A percentile compares a stretch with the other conserved stretches of the same genome.
These are phyloP conservation scores for Syngnathus typhle DNA, from an alignment of 2,113 vertebrate genomes.

Conservation along the genomic window DNA sequence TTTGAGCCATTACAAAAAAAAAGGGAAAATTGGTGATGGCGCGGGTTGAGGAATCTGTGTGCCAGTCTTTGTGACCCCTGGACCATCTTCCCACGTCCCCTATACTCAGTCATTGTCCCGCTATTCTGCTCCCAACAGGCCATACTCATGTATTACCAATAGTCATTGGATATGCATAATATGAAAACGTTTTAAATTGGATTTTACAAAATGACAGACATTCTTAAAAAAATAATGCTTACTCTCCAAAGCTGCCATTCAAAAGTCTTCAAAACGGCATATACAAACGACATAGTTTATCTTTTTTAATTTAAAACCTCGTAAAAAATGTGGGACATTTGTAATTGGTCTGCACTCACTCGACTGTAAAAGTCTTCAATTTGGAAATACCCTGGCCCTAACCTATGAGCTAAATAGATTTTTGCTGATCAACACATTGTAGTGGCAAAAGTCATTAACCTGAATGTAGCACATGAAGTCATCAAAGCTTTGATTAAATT, in stretches of 20 bases:
- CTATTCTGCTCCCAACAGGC: conserved; percentile 71
- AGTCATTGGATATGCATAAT: conserved; percentile 83
- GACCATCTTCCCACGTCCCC: conserved; percentile 45
- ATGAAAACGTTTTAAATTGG: conserved; percentile 32
- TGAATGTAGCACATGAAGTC: conserved; percentile 8
- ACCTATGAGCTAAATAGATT: conserved; percentile 58
- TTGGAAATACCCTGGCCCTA: conserved; percentile 19
- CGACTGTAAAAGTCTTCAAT: neutral
- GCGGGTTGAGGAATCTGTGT: conserved; percentile 69
- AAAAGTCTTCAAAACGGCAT: neutral
- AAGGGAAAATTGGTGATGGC: conserved; percentile 42
- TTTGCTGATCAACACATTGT: conserved; percentile 70
- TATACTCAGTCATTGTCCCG: conserved; percentile 75
- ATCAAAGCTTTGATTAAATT: conserved; percentile 39
- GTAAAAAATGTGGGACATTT: too few species aligned
- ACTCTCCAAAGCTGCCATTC: neutral
- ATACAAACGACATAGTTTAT: neutral
- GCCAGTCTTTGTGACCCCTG: conserved; percentile 81
- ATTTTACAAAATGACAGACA: neutral
- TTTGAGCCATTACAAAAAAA: conserved; percentile 39
- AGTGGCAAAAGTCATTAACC: conserved; percentile 50
- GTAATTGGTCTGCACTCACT: too few species aligned
- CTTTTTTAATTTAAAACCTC: neutral
- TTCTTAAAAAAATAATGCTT: neutral
- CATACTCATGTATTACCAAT: neutral